Conservation (phyloP, 2,113 vertebrate species). For the Pongo abelii region DNA sequence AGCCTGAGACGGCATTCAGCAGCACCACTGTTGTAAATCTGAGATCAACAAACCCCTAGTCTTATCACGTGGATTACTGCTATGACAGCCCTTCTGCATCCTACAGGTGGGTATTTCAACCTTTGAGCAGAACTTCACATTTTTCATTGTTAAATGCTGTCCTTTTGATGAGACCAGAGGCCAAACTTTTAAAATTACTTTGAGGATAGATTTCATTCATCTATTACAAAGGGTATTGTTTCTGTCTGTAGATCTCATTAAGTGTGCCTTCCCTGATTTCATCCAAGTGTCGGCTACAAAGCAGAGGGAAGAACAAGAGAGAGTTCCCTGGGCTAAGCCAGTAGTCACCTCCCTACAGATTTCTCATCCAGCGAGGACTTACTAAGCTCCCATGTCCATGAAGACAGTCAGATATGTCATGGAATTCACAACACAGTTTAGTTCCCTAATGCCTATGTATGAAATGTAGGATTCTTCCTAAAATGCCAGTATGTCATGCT, state of each 20-base stretch:
- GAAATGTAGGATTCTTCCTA: not conserved
- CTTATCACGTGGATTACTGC: not conserved
- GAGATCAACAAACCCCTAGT: not conserved
- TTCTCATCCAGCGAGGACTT: not conserved
- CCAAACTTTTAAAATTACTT: not conserved
- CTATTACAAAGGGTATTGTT: not conserved
- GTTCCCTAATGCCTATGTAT: not conserved
- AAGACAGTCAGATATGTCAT: not conserved
- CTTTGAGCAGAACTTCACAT: not conserved
- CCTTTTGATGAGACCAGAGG: not conserved
- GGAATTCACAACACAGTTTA: not conserved
- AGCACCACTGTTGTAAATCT: not conserved
- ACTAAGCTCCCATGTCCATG: accelerated
- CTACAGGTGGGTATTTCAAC: not conserved
- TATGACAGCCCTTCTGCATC: not conserved
- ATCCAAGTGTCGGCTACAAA: not conserved
- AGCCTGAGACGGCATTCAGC: not conserved
- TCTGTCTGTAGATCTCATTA: not conserved
- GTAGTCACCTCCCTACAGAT: not conserved
- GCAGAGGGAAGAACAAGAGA: not conserved
- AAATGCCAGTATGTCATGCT: not conserved
- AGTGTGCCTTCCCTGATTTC: not conserved
- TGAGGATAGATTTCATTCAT: not conserved
- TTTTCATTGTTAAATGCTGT: not conserved
- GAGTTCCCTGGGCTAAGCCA: not conserved